These are phyloP conservation scores for Alfaro cultratus DNA, from an alignment of 2,797 vertebrate species.

Conservation along the genomic window DNA sequence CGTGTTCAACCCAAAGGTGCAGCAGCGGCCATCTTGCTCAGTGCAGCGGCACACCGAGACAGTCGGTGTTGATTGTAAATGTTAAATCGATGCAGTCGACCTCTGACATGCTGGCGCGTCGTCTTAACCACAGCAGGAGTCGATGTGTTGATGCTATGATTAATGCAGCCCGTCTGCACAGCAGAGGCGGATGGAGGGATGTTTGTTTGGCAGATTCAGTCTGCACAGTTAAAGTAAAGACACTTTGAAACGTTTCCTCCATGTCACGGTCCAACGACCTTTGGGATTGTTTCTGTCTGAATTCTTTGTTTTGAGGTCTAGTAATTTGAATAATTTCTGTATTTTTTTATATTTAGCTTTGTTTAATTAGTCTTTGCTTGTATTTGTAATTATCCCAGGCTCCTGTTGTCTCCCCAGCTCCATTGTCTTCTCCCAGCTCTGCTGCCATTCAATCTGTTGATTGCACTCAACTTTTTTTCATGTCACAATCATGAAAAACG, in stretches of 20 bases:
- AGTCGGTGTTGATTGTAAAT: conserved; percentile 14
- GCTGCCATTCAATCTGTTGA: not conserved
- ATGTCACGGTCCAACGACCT: not conserved
- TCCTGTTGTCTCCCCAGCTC: not conserved
- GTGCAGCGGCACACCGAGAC: conserved; percentile 7
- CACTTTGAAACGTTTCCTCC: not conserved
- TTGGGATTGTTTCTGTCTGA: not conserved
- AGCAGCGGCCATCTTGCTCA: not conserved
- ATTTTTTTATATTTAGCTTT: not conserved
- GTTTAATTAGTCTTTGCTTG: not conserved
- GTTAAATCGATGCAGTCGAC: conserved; percentile 21
- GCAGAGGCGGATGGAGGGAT: not conserved
- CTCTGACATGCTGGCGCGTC: not conserved
- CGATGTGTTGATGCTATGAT: conserved; percentile 14
- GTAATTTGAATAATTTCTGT: not conserved
- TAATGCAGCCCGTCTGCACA: conserved; percentile 3
- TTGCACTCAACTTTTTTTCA: not conserved
- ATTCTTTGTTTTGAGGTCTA: not conserved
- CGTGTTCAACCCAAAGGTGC: not conserved
- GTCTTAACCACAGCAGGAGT: conserved; percentile 15
- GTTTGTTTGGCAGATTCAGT: conserved; percentile 7
- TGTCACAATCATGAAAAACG: not conserved
- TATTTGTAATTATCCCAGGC: not conserved
- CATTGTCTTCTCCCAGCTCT: not conserved
- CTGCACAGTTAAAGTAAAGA: not conserved